Percentiles rank a stretch among this genome's conserved stretches.
These are phyloP conservation scores for Chalcis sispes DNA, from an alignment of 2,888 invertebrate genomes.

Conservation along the genomic window DNA sequence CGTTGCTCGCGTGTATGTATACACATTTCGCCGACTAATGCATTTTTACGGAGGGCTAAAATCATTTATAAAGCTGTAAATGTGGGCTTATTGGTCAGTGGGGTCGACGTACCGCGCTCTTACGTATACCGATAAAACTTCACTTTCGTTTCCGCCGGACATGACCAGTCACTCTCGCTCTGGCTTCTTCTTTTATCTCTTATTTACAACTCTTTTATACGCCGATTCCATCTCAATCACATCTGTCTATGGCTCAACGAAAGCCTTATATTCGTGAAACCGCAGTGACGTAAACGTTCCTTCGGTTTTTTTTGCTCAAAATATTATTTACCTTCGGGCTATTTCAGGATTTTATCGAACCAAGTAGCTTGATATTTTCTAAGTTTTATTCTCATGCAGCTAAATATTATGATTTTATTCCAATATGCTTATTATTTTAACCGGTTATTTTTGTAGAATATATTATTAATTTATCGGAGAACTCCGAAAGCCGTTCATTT, in stretches of 20 bases:
- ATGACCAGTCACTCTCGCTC: constrained; percentile 72
- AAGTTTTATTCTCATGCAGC: too few relatives aligned
- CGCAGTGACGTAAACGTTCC: too few relatives aligned
- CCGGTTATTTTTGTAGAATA: too few relatives aligned
- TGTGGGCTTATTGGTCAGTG: constrained; percentile 71
- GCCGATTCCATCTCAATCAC: constrained; percentile 76
- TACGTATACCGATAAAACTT: constrained; percentile 73
- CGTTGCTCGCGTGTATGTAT: constrained; percentile 3
- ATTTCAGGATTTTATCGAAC: too few relatives aligned
- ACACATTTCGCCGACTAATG: constrained; percentile 66
- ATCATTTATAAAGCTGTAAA: constrained; percentile 76
- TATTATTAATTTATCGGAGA: too few relatives aligned
- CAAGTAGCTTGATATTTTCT: too few relatives aligned
- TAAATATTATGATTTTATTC: too few relatives aligned
- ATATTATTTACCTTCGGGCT: too few relatives aligned
- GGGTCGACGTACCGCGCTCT: constrained; percentile 49
- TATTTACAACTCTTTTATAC: constrained; percentile 76
- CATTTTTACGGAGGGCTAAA: constrained; percentile 73
- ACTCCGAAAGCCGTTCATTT: too few relatives aligned
- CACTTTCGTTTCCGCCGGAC: constrained; percentile 71
- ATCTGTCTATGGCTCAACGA: constrained; percentile 56
- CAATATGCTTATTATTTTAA: too few relatives aligned
- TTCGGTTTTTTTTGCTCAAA: too few relatives aligned
- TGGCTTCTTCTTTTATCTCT: constrained; percentile 57
- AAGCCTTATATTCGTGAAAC: too few relatives aligned